A percentile compares a stretch with the other conserved stretches of the same genome.
phyloP scores from a whole-genome alignment of 2,797 vertebrate species.

The Danio kyathit region DNA sequence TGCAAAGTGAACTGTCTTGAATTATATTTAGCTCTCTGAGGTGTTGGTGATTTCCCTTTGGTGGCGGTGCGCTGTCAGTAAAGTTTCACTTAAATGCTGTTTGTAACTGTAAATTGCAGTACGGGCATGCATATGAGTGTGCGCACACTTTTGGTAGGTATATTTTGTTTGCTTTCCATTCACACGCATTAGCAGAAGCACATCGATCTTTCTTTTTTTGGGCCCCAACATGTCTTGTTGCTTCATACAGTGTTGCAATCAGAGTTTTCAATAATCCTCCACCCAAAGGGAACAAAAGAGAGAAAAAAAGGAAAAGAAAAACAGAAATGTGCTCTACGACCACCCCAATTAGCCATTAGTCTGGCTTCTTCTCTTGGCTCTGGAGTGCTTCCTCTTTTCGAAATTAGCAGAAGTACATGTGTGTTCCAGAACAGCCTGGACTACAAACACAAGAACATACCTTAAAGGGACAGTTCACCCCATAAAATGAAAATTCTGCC shows the following conservation, averaged over 20 bases:
- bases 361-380: slow-evolving; percentile 25
- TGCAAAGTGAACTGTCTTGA: slow-evolving; percentile 1
- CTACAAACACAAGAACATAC: slow-evolving; percentile 25
- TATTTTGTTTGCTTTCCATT: not conserved
- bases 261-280: slow-evolving; percentile 49
- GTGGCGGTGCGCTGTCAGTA: not conserved
- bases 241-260: slow-evolving; percentile 50
- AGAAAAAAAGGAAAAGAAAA: slow-evolving; percentile 46
- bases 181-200: not conserved
- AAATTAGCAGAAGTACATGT: slow-evolving; percentile 48
- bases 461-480: no score
- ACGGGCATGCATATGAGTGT: not conserved
- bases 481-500: no score
- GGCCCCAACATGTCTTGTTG: slow-evolving; percentile 13
- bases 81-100: slow-evolving; percentile 46
- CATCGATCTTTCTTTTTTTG: slow-evolving; percentile 4
- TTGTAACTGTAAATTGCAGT: slow-evolving; percentile 32
- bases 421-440: not conserved
- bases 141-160: not conserved
- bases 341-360: slow-evolving; percentile 39
- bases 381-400: slow-evolving; percentile 52
- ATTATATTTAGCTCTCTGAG: slow-evolving; percentile 50
- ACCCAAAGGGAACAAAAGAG: slow-evolving; percentile 49
- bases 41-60: slow-evolving; percentile 56
- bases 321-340: slow-evolving; percentile 46